Base-by-base conservation (phyloP, 2,797 vertebrate species). In the Myripristis jacobus region DNA sequence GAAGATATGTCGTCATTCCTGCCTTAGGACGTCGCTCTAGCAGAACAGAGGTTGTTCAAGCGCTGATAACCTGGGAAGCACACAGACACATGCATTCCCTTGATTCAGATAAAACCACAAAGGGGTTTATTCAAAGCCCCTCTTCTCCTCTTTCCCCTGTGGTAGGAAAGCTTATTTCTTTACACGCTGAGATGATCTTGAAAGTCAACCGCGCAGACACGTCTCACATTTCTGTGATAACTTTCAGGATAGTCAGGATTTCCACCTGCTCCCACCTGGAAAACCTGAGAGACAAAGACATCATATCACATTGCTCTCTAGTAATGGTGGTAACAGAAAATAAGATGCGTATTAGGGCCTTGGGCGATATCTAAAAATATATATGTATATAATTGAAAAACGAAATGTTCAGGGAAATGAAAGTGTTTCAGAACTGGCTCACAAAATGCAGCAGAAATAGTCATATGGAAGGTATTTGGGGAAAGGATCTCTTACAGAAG, bases 11-110 rank as follows among this genome's bases (percentile, higher is more conserved):
- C 85, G 74, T 93, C 93, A 91, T 87, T 78, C 66, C 72, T 82
- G 87, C 91, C 93, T 92, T 70, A 85, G 91, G 92, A 80, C 90
- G 87, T 90, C 88, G 83, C 65, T 90, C 66, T 89, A 83, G 85
- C 79, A 88, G 85, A 92, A 86, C 79, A 60, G 70, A 70, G 73
- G 70, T 74, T 88, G 70, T 79, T 87, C 78, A 72, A 77, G 81
- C 67, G 69, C 21, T 21, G 57, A 58, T 46, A 5, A 43, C 38
- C 22, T 21, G 18, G 10, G 7, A 21, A 31, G 38, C 38, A 55
- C 29, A 50, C 25, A 18, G 46, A 36, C 29, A 18, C 5, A 31
- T 41, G 55, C 44, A 69, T 59, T 58, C 46, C 22, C 22, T 29
- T 38, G 54, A 38, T 31, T 21, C 34, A 34, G 50, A 34, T 41